phyloP scores from a whole-genome alignment of 2,797 vertebrate genomes.

The Scleropages formosus region DNA sequence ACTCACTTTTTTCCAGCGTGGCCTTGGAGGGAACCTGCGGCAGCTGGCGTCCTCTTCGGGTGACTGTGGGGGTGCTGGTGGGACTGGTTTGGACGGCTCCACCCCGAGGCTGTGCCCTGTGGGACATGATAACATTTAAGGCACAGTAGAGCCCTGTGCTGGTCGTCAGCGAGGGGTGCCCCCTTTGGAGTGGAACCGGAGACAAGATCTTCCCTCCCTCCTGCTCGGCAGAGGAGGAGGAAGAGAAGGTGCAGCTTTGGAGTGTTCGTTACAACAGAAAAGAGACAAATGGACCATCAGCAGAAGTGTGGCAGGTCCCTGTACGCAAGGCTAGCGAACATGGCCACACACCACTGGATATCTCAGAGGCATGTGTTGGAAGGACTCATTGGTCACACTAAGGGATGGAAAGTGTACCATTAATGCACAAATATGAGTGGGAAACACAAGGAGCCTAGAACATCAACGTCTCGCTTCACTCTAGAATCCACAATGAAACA shows the following conservation, averaged over 20 bases:
- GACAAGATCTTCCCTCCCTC: too few relatives aligned
- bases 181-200: too few relatives aligned
- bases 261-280: too few relatives aligned
- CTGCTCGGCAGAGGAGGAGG: too few relatives aligned
- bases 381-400: too few relatives aligned
- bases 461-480: background rate
- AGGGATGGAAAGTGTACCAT: background rate
- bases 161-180: too few relatives aligned
- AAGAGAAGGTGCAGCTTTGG: too few relatives aligned
- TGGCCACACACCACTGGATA: too few relatives aligned
- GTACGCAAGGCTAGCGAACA: too few relatives aligned
- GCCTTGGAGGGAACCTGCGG: constrained; percentile 84
- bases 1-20: constrained; percentile 84
- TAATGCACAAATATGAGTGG: background rate
- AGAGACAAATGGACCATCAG: too few relatives aligned
- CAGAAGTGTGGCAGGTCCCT: too few relatives aligned
- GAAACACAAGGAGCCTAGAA: background rate
- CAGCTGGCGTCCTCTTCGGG: constrained; percentile 81
- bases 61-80: constrained; percentile 74
- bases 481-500: constrained; percentile 5
- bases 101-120: constrained; percentile 77
- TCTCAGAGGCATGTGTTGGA: too few relatives aligned
- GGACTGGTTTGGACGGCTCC: constrained; percentile 86
- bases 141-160: background rate
- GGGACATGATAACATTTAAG: constrained; percentile 36